phyloP scores from a whole-genome alignment of 2,888 invertebrate species.

The Herminia tarsipennalis region DNA sequence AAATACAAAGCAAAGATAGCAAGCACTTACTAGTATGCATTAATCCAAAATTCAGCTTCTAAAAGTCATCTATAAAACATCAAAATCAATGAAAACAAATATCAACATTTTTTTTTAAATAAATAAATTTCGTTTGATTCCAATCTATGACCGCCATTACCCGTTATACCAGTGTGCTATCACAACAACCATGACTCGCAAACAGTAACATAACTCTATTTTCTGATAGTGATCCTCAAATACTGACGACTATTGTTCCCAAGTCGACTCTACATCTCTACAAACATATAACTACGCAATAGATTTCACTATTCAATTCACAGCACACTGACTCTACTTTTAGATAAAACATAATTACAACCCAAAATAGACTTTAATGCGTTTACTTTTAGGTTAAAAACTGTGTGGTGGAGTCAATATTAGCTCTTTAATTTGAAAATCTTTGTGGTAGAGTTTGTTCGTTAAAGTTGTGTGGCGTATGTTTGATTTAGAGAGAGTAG shows the following conservation, averaged over 20 bases:
- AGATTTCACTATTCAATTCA: constrained; percentile 15
- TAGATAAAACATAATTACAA: neutral
- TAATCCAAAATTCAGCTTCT: no score
- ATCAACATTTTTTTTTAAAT: no score
- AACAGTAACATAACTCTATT: constrained; percentile 19
- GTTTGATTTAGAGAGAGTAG: constrained; percentile 43
- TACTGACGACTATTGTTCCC: constrained; percentile 21
- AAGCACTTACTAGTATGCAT: no score
- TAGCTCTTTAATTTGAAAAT: constrained; percentile 30
- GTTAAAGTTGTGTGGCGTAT: constrained; percentile 28
- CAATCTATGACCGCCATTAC: no score
- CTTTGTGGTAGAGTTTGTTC: constrained; percentile 33
- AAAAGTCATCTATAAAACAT: no score
- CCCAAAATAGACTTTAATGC: constrained; percentile 9
- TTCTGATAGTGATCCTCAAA: constrained; percentile 14
- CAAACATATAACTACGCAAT: constrained; percentile 5
- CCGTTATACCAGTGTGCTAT: no score
- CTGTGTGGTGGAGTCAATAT: constrained; percentile 13
- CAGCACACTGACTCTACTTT: constrained; percentile 6
- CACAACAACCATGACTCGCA: neutral
- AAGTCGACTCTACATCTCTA: constrained; percentile 6
- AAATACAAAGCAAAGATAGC: no score
- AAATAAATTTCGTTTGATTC: no score
- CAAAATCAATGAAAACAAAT: no score
- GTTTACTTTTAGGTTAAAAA: constrained; percentile 12